Evolutionary conservation across 2,113 vertebrate species (phyloP), one percentile per base, ranked within the genome.

Genomic region (Otus sunia): DNA sequence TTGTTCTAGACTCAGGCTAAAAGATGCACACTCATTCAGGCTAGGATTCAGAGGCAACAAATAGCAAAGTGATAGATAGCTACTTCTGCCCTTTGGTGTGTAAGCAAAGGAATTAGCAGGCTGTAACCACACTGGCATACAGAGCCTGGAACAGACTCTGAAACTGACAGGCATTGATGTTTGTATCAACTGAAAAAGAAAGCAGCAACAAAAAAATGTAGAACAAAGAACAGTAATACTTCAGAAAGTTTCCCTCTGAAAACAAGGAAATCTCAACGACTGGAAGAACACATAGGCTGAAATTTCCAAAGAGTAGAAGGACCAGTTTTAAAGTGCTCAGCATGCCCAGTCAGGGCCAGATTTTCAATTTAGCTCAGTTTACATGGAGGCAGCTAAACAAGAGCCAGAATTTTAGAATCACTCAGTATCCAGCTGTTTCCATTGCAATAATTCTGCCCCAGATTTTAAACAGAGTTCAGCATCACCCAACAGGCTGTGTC

Each of bases 351-450:
- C 45, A 60, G 88, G 90, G 71, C 86, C 74, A 95, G 71, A 45
- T 76, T 97, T 95, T 96, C 88, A 92, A 73, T 81, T 87, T 84
- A 94, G 53, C 56, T 94, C 84, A 63, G 84, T 86, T 95, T 80
- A 81, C 81, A 91, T 79, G 77, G 84, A 95, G 73, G 73, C 73
- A 95, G 62, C 84, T 89, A 79, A 92, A 85, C 59, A 91, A 90
- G 84, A 95, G 84, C 58, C 84, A 83, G 74, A 91, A 82, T 97
- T 95, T 92, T 74, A 59, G 76, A 91, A 88, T 74, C 45, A 16
- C 39, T 91, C 39, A 55, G 41, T 43, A 73, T 85, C 89, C 95
- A 94, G 91, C 94, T 92, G 86, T 95, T 96, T 75, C 71, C 55
- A 86, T 27, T 73, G 62, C 67, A 92, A 58, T 75, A 82, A 75